Conservation (phyloP, 2,888 invertebrate genomes). For the Hyposoter didymator region DNA sequence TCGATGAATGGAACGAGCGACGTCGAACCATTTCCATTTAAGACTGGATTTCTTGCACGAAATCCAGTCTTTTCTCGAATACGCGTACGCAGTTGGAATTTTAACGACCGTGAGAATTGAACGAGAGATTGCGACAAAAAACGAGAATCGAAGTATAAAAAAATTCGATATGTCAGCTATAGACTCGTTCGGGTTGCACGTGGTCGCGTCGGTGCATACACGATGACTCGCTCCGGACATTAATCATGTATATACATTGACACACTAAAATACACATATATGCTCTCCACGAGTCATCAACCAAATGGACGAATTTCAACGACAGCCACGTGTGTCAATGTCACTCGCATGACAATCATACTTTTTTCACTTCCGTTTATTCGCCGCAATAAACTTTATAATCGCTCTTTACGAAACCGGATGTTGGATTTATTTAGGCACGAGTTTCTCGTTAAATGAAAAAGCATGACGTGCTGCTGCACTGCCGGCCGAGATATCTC, state of each 20-base stretch:
- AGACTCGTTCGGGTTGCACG: background rate
- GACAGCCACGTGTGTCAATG: background rate
- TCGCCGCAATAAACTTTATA: background rate
- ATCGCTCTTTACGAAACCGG: slow-evolving; percentile 44
- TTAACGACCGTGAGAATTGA: slow-evolving; percentile 50
- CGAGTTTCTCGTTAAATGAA: slow-evolving; percentile 11
- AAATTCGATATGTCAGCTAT: slow-evolving; percentile 6
- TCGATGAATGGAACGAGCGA: slow-evolving; percentile 56
- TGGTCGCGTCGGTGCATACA: slow-evolving; percentile 7
- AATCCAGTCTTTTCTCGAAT: slow-evolving; percentile 16
- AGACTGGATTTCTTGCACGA: slow-evolving; percentile 7
- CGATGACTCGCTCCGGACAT: background rate
- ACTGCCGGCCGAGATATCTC: no score
- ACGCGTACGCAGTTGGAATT: slow-evolving; percentile 33
- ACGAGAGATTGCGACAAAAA: slow-evolving; percentile 18
- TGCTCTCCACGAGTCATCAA: background rate
- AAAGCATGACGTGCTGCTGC: background rate
- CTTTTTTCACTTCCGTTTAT: slow-evolving; percentile 53
- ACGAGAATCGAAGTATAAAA: background rate
- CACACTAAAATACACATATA: background rate
- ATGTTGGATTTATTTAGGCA: slow-evolving; percentile 9
- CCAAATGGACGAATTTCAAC: slow-evolving; percentile 31
- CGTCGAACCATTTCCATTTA: slow-evolving; percentile 28
- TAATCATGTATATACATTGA: slow-evolving; percentile 1
- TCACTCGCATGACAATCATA: slow-evolving; percentile 7